Base-by-base conservation (phyloP, 2,888 invertebrate genomes). In the Microdon myrmicae region DNA sequence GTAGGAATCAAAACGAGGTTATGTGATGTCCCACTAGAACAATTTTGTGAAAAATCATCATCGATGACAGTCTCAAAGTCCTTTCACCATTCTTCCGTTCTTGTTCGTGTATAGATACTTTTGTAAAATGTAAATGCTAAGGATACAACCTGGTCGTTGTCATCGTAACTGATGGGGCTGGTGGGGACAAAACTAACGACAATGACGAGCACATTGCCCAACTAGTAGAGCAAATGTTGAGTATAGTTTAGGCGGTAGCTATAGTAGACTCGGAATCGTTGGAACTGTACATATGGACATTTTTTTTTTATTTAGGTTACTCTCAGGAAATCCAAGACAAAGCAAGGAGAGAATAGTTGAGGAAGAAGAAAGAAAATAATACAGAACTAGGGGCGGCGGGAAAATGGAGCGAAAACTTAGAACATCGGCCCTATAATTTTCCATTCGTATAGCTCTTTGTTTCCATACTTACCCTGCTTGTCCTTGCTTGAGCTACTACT, bases 291-390 rank as follows among this genome's bases (percentile, higher is more conserved):
- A 41, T 56, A 61, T 61, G 61, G 39, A 56, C 49, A 61, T 61
- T 61, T 49, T 49, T n/a, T 56, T 61, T 56, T 61, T 61, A 61
- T 61, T 61, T 61, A 41, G 61, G 61, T 61, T 61, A 61, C 49
- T 56, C 49, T 61, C 49, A 61, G 61, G 61, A 56, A 56, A 61
- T 56, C 55, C 49, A 56, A 56, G 55, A 61, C 61, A n/a, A n/a
- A 55, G 47, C 48, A 22, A 39, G 45, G 56, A n/a, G n/a, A n/a
- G n/a, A n/a, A n/a, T n/a, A n/a, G n/a, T n/a, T n/a, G n/a, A n/a
- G n/a, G n/a, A n/a, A n/a, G n/a, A n/a, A n/a, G n/a, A n/a, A n/a
- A n/a, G n/a, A 35, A 38, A 61, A 61, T 44, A 61, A 61, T 56
- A 45, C 49, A 49, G 26, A 58, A 58, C 28, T 9, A 43, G 26